A percentile compares a stretch with the other conserved stretches of the same genome.
Evolutionary conservation across 2,888 invertebrate species (phyloP).

Genomic region (Metalampra italica): DNA sequence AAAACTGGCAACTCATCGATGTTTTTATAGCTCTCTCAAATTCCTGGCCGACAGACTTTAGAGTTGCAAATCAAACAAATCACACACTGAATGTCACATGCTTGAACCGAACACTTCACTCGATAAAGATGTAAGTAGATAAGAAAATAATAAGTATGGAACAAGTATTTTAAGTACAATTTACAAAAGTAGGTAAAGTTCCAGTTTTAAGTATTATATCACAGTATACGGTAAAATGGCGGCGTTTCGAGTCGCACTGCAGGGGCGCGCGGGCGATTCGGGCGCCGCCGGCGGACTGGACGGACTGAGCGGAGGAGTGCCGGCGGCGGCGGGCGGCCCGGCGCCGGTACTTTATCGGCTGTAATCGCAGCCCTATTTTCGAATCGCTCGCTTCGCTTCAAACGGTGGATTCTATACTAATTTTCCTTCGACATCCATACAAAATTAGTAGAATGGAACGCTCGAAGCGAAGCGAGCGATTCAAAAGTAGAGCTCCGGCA

Average conservation of each 20-base stretch:
- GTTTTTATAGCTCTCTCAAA: background rate
- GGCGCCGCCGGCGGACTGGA: conserved; percentile 37
- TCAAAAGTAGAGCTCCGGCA: background rate
- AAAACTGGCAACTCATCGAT: background rate
- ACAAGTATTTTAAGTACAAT: conserved; percentile 8
- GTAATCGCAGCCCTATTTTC: too few species aligned
- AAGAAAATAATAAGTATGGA: background rate
- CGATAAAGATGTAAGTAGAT: background rate
- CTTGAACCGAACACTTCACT: background rate
- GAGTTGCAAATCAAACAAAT: background rate
- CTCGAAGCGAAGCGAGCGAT: too few species aligned
- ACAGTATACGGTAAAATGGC: background rate
- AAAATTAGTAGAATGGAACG: too few species aligned
- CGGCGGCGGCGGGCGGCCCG: background rate
- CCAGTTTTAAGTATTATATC: conserved; percentile 1
- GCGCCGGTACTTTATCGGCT: background rate
- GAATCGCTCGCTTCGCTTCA: too few species aligned
- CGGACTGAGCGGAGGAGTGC: background rate
- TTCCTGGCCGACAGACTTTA: background rate
- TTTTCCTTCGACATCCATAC: too few species aligned
- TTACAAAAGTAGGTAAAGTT: background rate
- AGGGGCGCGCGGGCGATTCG: conserved; percentile 20
- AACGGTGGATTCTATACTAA: too few species aligned
- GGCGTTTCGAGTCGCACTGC: conserved; percentile 4
- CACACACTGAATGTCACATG: background rate